phyloP scores from a whole-genome alignment of 2,113 vertebrate genomes.

The Piaya cayana region DNA sequence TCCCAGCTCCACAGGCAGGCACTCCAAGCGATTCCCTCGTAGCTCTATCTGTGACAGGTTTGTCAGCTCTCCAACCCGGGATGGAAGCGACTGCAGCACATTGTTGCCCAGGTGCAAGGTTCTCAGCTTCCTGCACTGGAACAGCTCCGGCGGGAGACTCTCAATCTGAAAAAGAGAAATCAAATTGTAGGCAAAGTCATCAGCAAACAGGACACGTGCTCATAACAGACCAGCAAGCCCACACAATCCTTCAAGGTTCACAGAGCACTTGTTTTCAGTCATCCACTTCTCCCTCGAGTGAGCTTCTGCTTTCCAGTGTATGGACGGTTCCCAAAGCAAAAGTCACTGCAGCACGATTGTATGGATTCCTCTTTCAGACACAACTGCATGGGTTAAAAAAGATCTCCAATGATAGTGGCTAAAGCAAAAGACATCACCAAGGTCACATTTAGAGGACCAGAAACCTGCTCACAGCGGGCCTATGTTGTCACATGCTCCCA shows the following conservation, averaged over 20 bases:
- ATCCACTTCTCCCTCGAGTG: neutral
- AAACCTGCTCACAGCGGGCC: neutral
- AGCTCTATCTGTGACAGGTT: conserved; percentile 93
- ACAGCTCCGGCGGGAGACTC: conserved; percentile 90
- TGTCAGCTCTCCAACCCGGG: conserved; percentile 90
- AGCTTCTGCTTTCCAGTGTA: neutral
- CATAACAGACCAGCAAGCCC: neutral
- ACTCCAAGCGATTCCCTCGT: conserved; percentile 92
- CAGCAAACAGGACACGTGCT: neutral
- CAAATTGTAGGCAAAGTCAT: neutral
- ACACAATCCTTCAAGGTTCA: neutral
- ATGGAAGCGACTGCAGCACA: conserved; percentile 88
- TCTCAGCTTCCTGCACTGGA: conserved; percentile 95
- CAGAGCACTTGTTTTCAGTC: neutral
- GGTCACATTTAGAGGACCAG: neutral
- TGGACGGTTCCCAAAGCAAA: neutral
- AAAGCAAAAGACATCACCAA: neutral
- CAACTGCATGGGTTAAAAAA: neutral
- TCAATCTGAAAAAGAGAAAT: conserved; percentile 82
- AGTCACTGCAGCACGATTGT: neutral
- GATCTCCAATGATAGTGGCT: neutral
- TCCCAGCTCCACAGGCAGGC: conserved; percentile 93
- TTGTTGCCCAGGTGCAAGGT: conserved; percentile 95
- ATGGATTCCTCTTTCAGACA: neutral
- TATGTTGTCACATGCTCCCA: neutral